Evolutionary conservation across 2,888 invertebrate species (phyloP).

Genomic region (Iphiclides podalirius): DNA sequence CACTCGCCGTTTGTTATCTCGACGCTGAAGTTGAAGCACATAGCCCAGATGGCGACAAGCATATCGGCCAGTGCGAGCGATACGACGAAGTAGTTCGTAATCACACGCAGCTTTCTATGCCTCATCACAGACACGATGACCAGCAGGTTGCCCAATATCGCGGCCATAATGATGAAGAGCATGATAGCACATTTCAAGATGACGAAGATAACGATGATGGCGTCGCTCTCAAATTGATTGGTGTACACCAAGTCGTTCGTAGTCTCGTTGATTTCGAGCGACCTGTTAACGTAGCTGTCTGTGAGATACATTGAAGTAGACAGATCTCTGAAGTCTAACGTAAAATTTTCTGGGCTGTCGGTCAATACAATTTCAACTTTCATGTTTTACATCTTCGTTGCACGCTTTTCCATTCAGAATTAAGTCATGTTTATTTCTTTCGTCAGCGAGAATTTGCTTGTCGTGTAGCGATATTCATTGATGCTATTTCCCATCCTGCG

Average conservation of each 20-base stretch:
- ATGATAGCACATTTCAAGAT: conserved; percentile 89
- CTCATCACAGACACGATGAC: conserved; percentile 91
- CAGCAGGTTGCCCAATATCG: conserved; percentile 93
- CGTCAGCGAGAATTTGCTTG: conserved; percentile 39
- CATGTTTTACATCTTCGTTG: conserved; percentile 54
- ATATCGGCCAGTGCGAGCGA: conserved; percentile 96
- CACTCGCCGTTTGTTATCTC: conserved; percentile 91
- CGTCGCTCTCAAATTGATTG: conserved; percentile 60
- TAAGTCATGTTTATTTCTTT: conserved; percentile 54
- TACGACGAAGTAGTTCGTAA: conserved; percentile 97
- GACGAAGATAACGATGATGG: conserved; percentile 80
- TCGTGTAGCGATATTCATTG: conserved; percentile 31
- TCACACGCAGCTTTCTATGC: conserved; percentile 84
- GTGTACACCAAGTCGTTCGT: conserved; percentile 58
- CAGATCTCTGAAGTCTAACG: conserved; percentile 57
- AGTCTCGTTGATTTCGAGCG: conserved; percentile 56
- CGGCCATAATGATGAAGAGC: conserved; percentile 92
- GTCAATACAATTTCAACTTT: conserved; percentile 51
- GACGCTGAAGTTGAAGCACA: conserved; percentile 96
- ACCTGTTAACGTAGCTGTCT: conserved; percentile 57
- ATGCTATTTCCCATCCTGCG: conserved; percentile 34
- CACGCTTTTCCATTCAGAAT: conserved; percentile 27
- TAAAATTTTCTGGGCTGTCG: conserved; percentile 50
- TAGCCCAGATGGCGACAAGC: conserved; percentile 95
- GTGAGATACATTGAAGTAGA: conserved; percentile 74